Base-by-base conservation (phyloP, 2,113 vertebrate species). In the Lamprologus tigripictilis region DNA sequence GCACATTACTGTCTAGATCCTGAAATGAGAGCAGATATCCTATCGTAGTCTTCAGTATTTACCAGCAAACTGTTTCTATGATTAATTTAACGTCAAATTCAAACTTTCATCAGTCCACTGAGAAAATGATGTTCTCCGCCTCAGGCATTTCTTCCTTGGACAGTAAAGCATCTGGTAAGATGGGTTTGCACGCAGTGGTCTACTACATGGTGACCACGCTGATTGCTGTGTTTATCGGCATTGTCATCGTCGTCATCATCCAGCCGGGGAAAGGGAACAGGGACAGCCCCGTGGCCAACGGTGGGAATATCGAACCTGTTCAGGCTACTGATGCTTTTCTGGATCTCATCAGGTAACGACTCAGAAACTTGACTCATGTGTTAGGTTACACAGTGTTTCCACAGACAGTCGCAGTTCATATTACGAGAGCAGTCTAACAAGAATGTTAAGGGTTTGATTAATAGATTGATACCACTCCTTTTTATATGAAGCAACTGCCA, bases 141-240 rank as follows among this genome's bases (percentile, higher is more conserved):
- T 11, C 89, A 99, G 98, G 99, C 81, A 98, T 99, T 96, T 98
- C 98, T 1, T 98, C 98, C 3, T 93, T 99, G 96, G 98, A 99
- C 90, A 98, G 98, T 93, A 98, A 97, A 93, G 97, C 98, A 0
- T 99, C 98, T 1, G 97, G 99, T 63, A 97, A 98, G 93, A 99
- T 99, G 98, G 99, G 98, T 3, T 54, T 97, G 86, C 94, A 97
- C 1, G 98, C 99, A 5, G 97, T 99, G 1, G 91, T 97, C 78
- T 99, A 99, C 93, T 99, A 99, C 95, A 98, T 97, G 97, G 96
- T 98, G 91, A 99, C 99, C 78, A 99, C 99, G 0, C 92, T 99
- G 93, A 97, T 98, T 3, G 98, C 99, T 0, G 99, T 99, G 85
- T 98, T 99, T 93, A 99, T 98, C 0, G 99, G 99, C 82, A 99